A percentile compares a stretch with the other conserved stretches of the same genome.
These are phyloP conservation scores for Strigamia transsilvanica DNA, from an alignment of 2,888 invertebrate species.

Conservation along the genomic window DNA sequence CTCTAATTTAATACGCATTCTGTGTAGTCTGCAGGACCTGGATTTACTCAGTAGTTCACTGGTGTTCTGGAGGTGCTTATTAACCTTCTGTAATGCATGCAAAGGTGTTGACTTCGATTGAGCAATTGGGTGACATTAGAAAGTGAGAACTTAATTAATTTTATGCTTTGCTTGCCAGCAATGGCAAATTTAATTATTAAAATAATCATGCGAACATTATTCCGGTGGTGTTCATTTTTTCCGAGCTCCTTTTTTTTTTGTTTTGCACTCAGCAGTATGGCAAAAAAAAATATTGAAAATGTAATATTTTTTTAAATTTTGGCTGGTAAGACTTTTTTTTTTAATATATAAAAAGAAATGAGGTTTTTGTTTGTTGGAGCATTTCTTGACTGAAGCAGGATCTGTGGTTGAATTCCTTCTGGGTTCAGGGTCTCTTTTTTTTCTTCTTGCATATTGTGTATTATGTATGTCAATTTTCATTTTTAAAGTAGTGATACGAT, in stretches of 20 bases:
- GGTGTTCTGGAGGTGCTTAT: not conserved
- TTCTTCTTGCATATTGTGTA: too few species aligned
- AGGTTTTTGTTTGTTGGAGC: too few species aligned
- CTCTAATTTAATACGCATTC: not conserved
- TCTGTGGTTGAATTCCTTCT: too few species aligned
- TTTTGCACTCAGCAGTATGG: not conserved
- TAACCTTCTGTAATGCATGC: not conserved
- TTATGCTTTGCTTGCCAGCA: slow-evolving; percentile 14
- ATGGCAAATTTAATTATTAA: slow-evolving; percentile 40
- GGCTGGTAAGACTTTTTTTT: too few species aligned
- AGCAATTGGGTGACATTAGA: slow-evolving; percentile 11
- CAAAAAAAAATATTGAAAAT: not conserved
- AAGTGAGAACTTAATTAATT: slow-evolving; percentile 13
- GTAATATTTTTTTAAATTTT: too few species aligned
- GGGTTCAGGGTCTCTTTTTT: too few species aligned
- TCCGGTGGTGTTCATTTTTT: not conserved
- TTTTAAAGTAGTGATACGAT: too few species aligned
- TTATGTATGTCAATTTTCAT: too few species aligned
- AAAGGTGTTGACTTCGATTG: slow-evolving; percentile 25
- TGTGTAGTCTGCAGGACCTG: too few species aligned
- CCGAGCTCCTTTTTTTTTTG: not conserved
- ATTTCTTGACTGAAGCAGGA: too few species aligned
- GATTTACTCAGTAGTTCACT: too few species aligned
- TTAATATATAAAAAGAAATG: too few species aligned
- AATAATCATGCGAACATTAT: not conserved